Evolutionary conservation across 2,797 vertebrate species (phyloP), one percentile per base, ranked within the genome.

Genomic region (Microhierax caerulescens): DNA sequence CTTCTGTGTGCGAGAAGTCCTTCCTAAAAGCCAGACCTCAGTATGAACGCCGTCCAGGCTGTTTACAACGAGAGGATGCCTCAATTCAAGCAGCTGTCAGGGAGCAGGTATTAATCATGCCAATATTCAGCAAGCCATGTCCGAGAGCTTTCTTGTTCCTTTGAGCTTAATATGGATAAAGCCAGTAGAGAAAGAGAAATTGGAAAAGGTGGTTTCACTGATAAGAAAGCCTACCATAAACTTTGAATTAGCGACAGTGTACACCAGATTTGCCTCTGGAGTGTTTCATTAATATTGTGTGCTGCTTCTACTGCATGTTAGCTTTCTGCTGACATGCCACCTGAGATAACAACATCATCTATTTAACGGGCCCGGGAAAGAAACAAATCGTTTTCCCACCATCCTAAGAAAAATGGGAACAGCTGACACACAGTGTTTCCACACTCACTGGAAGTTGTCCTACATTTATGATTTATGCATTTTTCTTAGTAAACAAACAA

Each of bases 121-220:
- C 92, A 93, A 43, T 91, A 93, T 95, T 98, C 94, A 97, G 96
- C 92, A 96, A 98, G 91, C 91, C 95, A 78, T 95, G 86, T 96
- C 95, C 43, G 36, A 98, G 97, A 93, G 96, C 78, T 96, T 96
- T 94, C 67, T 92, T 91, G 94, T 97, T 97, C 88, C 79, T 96
- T 93, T 97, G 90, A 94, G 94, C 96, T 97, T 98, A 97, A 97
- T 96, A 93, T 94, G 96, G 95, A 98, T 98, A 97, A 98, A 98
- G 91, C 73, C 72, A 76, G 81, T 36, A 82, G 79, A 92, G 93
- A 96, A 97, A 96, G 80, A 97, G 95, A 96, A 98, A 97, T 95
- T 93, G 96, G 92, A 95, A 98, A 98, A 98, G 97, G 96, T 97
- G 97, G 83, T 75, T 97, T 85, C 76, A 36, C 96, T 97, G 98